phyloP scores from a whole-genome alignment of 2,797 vertebrate genomes.

The Tragelaphus eurycerus region DNA sequence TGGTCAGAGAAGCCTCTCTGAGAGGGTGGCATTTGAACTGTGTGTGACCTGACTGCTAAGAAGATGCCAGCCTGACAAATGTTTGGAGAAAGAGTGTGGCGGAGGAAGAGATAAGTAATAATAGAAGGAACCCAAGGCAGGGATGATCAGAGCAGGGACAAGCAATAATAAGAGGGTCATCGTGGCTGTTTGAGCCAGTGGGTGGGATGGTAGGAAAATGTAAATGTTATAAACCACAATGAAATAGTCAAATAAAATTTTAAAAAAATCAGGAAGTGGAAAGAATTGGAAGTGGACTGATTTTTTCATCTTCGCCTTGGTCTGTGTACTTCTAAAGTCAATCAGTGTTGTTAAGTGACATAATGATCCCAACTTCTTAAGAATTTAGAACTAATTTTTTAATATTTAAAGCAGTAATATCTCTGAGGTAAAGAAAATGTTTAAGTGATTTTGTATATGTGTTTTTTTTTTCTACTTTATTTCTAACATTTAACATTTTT shows the following conservation, averaged over 20 bases:
- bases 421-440: not conserved
- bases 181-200: not conserved
- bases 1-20: not conserved
- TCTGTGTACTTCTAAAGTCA: not conserved
- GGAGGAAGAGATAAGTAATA: not conserved
- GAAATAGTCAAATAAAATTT: not conserved
- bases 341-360: not conserved
- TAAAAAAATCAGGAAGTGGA: not conserved
- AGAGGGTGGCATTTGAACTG: not conserved
- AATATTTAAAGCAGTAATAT: conserved; percentile 17
- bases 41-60: not conserved
- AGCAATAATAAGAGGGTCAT: not conserved
- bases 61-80: not conserved
- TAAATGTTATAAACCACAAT: not conserved
- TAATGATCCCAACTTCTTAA: not conserved
- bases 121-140: not conserved
- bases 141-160: not conserved
- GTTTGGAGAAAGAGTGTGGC: not conserved
- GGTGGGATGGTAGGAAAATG: not conserved
- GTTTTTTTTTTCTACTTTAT: not conserved
- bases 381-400: not conserved
- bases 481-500: not conserved
- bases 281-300: not conserved
- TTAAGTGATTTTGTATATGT: not conserved
- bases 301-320: not conserved